Evolutionary conservation across 2,797 vertebrate genomes (phyloP).

Genomic region (Poecilia picta): DNA sequence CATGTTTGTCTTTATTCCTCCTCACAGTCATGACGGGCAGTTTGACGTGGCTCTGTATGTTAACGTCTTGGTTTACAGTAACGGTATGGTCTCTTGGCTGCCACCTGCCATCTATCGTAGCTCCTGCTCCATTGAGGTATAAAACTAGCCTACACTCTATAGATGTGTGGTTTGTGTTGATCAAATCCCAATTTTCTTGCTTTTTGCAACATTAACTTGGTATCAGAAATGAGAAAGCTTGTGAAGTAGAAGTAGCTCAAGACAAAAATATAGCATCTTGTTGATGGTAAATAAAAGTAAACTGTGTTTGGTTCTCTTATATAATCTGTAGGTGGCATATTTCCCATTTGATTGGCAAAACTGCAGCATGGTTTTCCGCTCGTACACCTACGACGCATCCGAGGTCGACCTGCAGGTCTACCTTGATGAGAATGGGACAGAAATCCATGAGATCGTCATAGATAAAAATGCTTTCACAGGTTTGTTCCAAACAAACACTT

Average conservation of each 20-base stretch:
- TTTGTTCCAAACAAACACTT: constrained; percentile 34
- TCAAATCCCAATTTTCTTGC: not conserved
- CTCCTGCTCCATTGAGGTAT: constrained; percentile 90
- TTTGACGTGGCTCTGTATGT: constrained; percentile 88
- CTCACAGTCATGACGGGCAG: constrained; percentile 86
- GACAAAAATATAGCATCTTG: not conserved
- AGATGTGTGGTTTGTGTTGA: not conserved
- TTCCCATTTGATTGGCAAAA: constrained; percentile 97
- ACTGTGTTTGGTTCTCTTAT: not conserved
- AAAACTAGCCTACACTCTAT: not conserved
- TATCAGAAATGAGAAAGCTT: not conserved
- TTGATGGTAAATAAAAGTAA: not conserved
- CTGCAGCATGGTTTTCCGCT: constrained; percentile 93
- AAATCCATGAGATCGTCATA: constrained; percentile 86
- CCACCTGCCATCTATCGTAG: constrained; percentile 90
- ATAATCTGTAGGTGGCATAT: constrained; percentile 83
- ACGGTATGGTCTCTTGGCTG: constrained; percentile 86
- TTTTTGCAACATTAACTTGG: not conserved
- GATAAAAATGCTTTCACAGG: constrained; percentile 88
- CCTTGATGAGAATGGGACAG: constrained; percentile 75
- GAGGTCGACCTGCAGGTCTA: constrained; percentile 87
- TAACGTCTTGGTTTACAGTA: constrained; percentile 83
- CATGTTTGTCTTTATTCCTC: not conserved
- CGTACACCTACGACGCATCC: constrained; percentile 88
- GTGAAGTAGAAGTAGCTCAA: not conserved